Conservation (phyloP, 2,113 vertebrate species). For the Terrapene triunguis region DNA sequence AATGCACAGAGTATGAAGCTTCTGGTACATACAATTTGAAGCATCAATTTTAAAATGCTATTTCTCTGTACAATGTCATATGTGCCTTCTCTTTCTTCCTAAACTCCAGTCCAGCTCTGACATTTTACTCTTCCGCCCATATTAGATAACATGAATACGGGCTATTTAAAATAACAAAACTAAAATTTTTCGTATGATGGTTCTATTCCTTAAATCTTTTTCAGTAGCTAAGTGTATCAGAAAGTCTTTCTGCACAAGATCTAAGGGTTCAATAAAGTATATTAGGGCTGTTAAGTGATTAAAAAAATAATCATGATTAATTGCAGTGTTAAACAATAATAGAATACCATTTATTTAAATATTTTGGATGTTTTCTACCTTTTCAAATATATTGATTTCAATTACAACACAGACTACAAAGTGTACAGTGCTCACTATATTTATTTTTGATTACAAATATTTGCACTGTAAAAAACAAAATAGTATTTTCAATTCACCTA, state of each 20-base stretch:
- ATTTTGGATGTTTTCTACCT: no score
- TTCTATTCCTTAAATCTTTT: not conserved
- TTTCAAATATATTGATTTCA: no score
- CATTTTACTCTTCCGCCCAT: not conserved
- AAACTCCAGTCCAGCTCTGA: accelerated
- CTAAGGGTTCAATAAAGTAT: not conserved
- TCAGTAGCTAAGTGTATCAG: not conserved
- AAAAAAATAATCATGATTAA: no score
- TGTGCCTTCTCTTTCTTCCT: not conserved
- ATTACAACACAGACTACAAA: no score
- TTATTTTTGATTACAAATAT: no score
- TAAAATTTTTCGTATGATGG: not conserved
- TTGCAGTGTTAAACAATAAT: no score
- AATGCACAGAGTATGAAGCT: not conserved
- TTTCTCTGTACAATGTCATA: not conserved
- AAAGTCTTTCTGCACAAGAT: not conserved
- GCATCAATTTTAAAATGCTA: not conserved
- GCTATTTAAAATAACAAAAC: not conserved
- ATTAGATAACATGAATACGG: not conserved
- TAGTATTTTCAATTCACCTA: no score
- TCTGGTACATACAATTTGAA: not conserved
- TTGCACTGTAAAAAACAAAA: no score
- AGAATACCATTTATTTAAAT: no score
- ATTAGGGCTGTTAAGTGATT: no score
- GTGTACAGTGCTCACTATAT: no score